Evolutionary conservation across 2,113 vertebrate genomes (phyloP).

Genomic region (Neomonachus schauinslandi): DNA sequence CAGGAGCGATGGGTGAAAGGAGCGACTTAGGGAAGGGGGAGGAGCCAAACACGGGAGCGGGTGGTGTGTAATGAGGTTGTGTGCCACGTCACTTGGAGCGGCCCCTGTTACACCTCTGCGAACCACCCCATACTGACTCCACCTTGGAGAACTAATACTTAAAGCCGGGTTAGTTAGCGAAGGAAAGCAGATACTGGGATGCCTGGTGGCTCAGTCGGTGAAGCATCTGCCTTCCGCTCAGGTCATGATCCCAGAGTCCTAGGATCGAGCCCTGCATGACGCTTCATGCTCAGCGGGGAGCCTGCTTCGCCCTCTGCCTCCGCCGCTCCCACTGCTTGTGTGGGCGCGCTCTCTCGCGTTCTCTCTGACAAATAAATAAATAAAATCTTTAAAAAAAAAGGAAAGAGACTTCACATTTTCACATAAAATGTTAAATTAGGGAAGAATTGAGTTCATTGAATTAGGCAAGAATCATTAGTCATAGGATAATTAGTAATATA

Average conservation of each 20-base stretch:
- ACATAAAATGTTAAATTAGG: neutral
- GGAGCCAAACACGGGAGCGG: neutral
- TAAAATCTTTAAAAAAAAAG: neutral
- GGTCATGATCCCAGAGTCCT: neutral
- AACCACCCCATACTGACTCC: neutral
- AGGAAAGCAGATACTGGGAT: neutral
- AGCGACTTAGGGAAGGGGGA: neutral
- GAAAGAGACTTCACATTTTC: neutral
- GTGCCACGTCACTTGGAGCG: neutral
- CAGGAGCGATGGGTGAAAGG: neutral
- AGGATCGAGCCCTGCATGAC: accelerated
- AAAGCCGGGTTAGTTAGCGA: neutral
- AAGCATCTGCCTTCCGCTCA: neutral
- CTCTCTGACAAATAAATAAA: neutral
- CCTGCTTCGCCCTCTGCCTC: neutral
- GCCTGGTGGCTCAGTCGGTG: neutral
- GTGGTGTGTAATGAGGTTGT: neutral
- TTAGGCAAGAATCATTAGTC: neutral
- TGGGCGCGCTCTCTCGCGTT: too few relatives aligned
- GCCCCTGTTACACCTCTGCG: neutral
- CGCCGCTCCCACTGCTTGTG: neutral
- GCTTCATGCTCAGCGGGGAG: too few relatives aligned
- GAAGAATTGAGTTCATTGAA: neutral
- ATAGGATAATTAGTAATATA: neutral
- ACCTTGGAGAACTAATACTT: neutral